Base-by-base conservation (phyloP, 2,113 vertebrate species). In the Anas platyrhynchos region DNA sequence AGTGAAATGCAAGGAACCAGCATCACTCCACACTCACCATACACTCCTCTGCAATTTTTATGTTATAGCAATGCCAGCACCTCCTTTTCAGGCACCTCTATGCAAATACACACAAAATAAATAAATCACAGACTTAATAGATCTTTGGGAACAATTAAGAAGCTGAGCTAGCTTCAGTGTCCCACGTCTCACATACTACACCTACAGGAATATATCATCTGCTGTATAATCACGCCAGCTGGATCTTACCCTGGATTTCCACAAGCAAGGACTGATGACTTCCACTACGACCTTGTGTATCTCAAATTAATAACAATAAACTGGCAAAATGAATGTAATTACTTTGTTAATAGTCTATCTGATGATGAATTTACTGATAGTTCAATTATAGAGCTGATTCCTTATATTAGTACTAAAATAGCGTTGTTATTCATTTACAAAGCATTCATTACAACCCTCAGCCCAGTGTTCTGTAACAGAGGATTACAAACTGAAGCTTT, bases 1-100 rank as follows among this genome's bases (percentile, higher is more conserved):
- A 34, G 13, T 0, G 0, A 46, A 73, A 32, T 21, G 8, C 3
- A 0, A 78, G 66, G 56, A 69, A 67, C 25, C 16, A 25, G 17
- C 7, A 3, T 21, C 21, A 43, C 23, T 23, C 44, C 55, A 74
- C 34, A 56, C 7, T 27, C 10, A 2, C 32, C 16, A 61, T 32
- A n/a, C 52, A 23, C 9, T 27, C 21, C 29, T 55, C 67, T 69
- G 48, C 21, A 25, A 6, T 63, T 43, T 46, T 66, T 29, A 18
- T 41, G 38, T 10, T 22, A 13, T 1, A 69, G 31, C 43, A 73
- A 43, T 9, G 4, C 22, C 20, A 59, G 43, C 27, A 31, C 12
- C 48, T 84, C 21, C 65, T 78, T 82, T 54, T 54, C 73, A 89
- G 54, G 43, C 12, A 41, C 1, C 3, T 15, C 7, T 13, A 11